Evolutionary conservation across 2,888 invertebrate species (phyloP).

Genomic region (Diaperis boleti): DNA sequence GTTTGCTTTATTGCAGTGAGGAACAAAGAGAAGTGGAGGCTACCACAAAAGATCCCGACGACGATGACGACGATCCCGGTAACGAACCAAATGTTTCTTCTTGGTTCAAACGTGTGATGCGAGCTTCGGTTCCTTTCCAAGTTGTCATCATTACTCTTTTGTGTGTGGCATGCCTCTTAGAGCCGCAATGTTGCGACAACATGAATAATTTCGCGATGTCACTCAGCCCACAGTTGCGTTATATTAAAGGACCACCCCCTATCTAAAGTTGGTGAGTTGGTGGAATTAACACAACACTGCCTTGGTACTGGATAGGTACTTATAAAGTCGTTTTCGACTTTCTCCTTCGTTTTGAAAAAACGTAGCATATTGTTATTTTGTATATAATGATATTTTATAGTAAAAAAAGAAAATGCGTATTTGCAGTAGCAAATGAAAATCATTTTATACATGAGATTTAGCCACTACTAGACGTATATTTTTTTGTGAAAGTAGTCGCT

Average conservation of each 20-base stretch:
- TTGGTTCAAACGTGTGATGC: slow-evolving; percentile 80
- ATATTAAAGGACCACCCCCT: slow-evolving; percentile 86
- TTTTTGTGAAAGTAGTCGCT: slow-evolving; percentile 34
- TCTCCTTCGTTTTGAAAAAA: slow-evolving; percentile 17
- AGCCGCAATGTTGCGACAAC: slow-evolving; percentile 83
- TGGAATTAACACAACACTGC: no score
- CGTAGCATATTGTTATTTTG: slow-evolving; percentile 57
- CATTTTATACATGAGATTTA: slow-evolving; percentile 44
- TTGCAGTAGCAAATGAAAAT: slow-evolving; percentile 48
- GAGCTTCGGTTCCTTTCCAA: slow-evolving; percentile 83
- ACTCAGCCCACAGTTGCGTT: slow-evolving; percentile 83
- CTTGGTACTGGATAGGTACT: slow-evolving; percentile 44
- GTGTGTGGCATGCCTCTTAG: slow-evolving; percentile 79
- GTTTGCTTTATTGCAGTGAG: slow-evolving; percentile 56
- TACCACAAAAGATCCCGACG: slow-evolving; percentile 56
- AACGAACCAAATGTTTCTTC: slow-evolving; percentile 67
- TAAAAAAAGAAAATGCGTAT: slow-evolving; percentile 45
- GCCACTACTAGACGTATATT: slow-evolving; percentile 30
- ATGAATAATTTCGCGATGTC: slow-evolving; percentile 82
- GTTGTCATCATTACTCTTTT: slow-evolving; percentile 80
- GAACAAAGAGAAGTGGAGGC: slow-evolving; percentile 44
- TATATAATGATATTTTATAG: slow-evolving; percentile 53
- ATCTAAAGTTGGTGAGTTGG: slow-evolving; percentile 69
- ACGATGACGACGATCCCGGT: slow-evolving; percentile 72
- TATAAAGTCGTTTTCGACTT: slow-evolving; percentile 26